Percentiles rank a stretch among this genome's conserved stretches.
These are phyloP conservation scores for Eupithecia pulchellata DNA, from an alignment of 2,888 invertebrate species.

Conservation along the genomic window DNA sequence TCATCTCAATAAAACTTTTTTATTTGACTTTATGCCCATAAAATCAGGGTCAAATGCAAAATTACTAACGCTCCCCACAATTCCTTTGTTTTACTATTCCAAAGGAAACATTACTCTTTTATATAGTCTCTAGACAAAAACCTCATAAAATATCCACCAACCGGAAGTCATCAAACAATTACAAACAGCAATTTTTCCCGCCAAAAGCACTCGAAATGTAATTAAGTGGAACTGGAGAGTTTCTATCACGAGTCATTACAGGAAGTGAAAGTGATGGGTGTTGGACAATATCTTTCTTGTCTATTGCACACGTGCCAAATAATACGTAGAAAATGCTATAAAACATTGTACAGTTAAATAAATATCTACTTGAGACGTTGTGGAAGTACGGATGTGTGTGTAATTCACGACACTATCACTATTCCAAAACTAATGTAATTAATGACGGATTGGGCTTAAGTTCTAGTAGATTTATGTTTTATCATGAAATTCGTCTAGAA, in stretches of 20 bases:
- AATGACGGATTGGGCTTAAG: no score
- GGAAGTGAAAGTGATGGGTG: constrained; percentile 7
- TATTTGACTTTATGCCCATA: background rate
- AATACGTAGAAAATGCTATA: background rate
- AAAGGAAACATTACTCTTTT: constrained; percentile 18
- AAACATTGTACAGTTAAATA: background rate
- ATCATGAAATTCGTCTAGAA: no score
- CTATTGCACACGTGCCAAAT: background rate
- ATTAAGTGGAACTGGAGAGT: constrained; percentile 23
- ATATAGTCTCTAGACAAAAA: constrained; percentile 6
- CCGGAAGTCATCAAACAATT: constrained; percentile 23
- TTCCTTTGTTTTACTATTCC: constrained; percentile 7
- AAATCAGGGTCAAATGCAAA: background rate
- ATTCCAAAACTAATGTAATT: no score
- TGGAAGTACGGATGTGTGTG: no score
- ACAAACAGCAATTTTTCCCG: constrained; percentile 22
- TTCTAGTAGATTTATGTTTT: no score
- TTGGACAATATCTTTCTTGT: background rate
- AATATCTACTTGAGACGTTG: no score
- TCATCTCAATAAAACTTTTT: background rate
- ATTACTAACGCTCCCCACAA: background rate
- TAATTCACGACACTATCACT: no score
- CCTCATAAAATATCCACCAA: constrained; percentile 9
- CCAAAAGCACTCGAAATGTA: constrained; percentile 18
- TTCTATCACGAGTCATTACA: constrained; percentile 18